Evolutionary conservation across 2,113 vertebrate species (phyloP).

Genomic region (Cyprinus carpio): DNA sequence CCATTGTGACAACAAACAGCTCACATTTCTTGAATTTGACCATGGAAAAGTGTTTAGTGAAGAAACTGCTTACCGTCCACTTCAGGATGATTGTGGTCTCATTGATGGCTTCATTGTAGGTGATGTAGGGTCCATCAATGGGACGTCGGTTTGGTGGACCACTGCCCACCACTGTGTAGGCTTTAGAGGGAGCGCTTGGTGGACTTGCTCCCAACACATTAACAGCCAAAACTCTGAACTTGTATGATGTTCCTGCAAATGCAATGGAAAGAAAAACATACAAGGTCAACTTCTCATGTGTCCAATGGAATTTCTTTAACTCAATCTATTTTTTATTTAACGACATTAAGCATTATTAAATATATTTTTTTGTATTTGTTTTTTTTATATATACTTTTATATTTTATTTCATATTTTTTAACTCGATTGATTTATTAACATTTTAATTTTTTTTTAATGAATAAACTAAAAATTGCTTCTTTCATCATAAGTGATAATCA

Average conservation of each 20-base stretch:
- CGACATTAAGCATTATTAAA: not conserved
- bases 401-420: not conserved
- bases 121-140: constrained; percentile 93
- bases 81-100: constrained; percentile 97
- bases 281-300: not conserved
- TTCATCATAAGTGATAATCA: too few species aligned
- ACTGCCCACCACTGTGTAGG: constrained; percentile 87
- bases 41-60: not conserved
- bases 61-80: constrained; percentile 85
- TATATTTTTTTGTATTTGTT: too few species aligned
- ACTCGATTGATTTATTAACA: not conserved
- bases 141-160: constrained; percentile 85
- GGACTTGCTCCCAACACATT: constrained; percentile 94
- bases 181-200: constrained; percentile 88
- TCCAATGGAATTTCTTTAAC: not conserved
- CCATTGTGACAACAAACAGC: not conserved
- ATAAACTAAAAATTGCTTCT: not conserved
- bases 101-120: constrained; percentile 94
- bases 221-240: constrained; percentile 91
- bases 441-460: not conserved
- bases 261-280: not conserved
- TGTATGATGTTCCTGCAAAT: constrained; percentile 86
- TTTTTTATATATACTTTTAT: too few species aligned
- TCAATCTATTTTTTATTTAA: not conserved
- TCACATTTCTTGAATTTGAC: not conserved